A percentile compares a stretch with the other conserved stretches of the same genome.
phyloP scores from a whole-genome alignment of 2,113 vertebrate genomes.

The Hydropotes inermis region DNA sequence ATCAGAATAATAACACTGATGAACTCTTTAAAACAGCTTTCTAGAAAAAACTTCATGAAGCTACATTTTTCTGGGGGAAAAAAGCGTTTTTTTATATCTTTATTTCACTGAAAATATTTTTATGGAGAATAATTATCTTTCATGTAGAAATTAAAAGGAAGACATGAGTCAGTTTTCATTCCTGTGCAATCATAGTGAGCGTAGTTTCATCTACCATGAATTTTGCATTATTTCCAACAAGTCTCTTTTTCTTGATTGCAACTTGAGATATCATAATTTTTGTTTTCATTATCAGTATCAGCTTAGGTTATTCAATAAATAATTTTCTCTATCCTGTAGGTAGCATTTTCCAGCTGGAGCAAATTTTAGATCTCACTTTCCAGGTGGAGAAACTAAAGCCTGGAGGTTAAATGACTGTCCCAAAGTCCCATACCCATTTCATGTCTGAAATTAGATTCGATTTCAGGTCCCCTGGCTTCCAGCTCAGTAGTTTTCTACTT shows the following conservation, averaged over 20 bases:
- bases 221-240: constrained; percentile 3
- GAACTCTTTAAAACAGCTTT: neutral
- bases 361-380: neutral
- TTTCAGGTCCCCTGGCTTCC: neutral
- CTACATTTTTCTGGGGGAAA: neutral
- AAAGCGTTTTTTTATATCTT: neutral
- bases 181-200: neutral
- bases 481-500: neutral
- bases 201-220: neutral
- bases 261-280: neutral
- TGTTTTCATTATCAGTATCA: neutral
- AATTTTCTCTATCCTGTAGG: neutral
- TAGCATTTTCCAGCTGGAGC: neutral
- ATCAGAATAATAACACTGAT: neutral
- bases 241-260: neutral
- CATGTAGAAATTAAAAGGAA: neutral
- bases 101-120: constrained; percentile 29
- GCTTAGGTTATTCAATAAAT: neutral
- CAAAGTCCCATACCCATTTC: neutral
- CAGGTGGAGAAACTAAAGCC: neutral
- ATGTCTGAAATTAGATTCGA: neutral
- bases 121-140: constrained; percentile 2
- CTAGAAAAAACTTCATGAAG: neutral
- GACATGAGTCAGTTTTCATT: neutral
- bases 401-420: neutral